A percentile compares a stretch with the other conserved stretches of the same genome.
Conservation (phyloP, 2,888 invertebrate species). For the Hybos culiciformis region DNA sequence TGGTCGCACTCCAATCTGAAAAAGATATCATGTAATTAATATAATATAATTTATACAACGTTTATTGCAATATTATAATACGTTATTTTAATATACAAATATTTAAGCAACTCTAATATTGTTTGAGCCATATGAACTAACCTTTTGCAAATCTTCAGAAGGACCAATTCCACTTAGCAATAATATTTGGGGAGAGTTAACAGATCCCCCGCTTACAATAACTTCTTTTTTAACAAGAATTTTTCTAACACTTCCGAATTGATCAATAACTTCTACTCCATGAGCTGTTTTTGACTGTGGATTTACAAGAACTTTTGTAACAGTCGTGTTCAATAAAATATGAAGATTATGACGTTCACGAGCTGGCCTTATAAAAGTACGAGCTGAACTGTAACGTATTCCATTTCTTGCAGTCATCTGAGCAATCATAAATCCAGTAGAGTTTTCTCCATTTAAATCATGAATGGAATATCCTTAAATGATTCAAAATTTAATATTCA, state of each 20-base stretch:
- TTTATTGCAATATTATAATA: not conserved
- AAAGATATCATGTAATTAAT: too few relatives aligned
- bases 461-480: slow-evolving; percentile 50
- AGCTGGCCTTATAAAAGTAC: slow-evolving; percentile 71
- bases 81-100: not conserved
- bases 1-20: slow-evolving; percentile 45
- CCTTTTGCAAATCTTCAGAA: slow-evolving; percentile 48
- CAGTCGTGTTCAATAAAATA: slow-evolving; percentile 71
- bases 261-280: slow-evolving; percentile 51
- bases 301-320: slow-evolving; percentile 61
- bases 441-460: slow-evolving; percentile 69
- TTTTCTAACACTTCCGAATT: slow-evolving; percentile 39
- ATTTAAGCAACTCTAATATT: not conserved
- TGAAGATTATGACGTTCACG: slow-evolving; percentile 63
- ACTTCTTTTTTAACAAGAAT: slow-evolving; percentile 71
- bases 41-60: not conserved
- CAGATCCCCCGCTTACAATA: slow-evolving; percentile 64
- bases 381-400: slow-evolving; percentile 65
- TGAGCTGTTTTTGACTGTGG: slow-evolving; percentile 57
- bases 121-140: slow-evolving; percentile 19
- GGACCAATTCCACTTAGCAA: slow-evolving; percentile 83
- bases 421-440: slow-evolving; percentile 76
- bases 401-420: slow-evolving; percentile 80
- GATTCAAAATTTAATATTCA: slow-evolving; percentile 1
- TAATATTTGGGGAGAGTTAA: slow-evolving; percentile 87